Percentiles rank a stretch among this genome's conserved stretches.
These are phyloP conservation scores for Tetragnatha montana DNA, from an alignment of 2,888 invertebrate species.

Conservation along the genomic window DNA sequence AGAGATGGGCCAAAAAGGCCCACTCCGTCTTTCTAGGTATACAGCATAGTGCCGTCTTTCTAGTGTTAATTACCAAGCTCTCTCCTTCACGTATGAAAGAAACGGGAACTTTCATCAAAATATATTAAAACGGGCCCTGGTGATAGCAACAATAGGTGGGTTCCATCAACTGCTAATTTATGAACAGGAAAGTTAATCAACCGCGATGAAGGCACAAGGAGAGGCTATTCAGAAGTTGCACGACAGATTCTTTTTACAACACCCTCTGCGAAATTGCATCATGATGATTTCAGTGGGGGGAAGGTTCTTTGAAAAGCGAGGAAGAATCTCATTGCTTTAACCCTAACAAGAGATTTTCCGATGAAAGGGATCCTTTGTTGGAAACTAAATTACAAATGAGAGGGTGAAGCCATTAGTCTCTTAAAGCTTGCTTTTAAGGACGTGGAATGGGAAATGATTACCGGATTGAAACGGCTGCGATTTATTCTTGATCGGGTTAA, in stretches of 20 bases:
- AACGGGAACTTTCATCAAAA: neutral
- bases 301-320: neutral
- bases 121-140: neutral
- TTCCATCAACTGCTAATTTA: conserved; percentile 15
- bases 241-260: neutral
- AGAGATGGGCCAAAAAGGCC: too few species aligned
- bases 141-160: neutral
- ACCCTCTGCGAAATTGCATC: too few species aligned
- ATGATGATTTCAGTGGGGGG: neutral
- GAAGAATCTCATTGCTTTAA: too few species aligned
- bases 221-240: neutral
- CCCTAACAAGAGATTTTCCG: neutral
- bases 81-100: neutral
- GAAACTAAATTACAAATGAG: neutral
- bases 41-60: too few species aligned
- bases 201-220: neutral
- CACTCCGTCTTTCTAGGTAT: too few species aligned
- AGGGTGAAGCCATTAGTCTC: neutral
- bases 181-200: conserved; percentile 25
- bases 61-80: neutral
- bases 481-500: neutral
- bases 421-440: neutral
- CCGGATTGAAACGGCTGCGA: neutral
- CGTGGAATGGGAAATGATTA: neutral
- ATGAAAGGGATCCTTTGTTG: neutral